Base-by-base conservation (phyloP, 1,140 invertebrate genomes). In the Bemisia tabaci region DNA sequence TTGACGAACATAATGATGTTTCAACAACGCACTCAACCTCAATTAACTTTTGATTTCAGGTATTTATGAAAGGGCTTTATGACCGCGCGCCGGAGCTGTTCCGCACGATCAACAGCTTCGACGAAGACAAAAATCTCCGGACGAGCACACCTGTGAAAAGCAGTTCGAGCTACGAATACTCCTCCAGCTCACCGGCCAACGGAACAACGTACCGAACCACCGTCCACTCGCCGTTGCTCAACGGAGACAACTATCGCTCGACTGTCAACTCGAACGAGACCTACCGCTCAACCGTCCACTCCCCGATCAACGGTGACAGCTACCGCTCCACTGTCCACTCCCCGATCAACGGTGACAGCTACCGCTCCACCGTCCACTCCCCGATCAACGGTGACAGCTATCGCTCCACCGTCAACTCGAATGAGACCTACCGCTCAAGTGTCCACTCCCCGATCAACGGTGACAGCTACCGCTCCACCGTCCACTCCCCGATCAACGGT, bases 31-130 rank as follows among this genome's bases (percentile, higher is more conserved):
- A n/a, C n/a, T n/a, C n/a, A n/a, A n/a, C n/a, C n/a, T n/a, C n/a
- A n/a, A n/a, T n/a, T n/a, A n/a, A n/a, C n/a, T n/a, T n/a, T n/a
- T n/a, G n/a, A n/a, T n/a, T n/a, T n/a, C 82, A 84, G 72, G 78
- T 86, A 67, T 90, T 90, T 73, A 78, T 91, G 73, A 83, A 85
- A 70, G 84, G 84, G 1, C 76, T 91, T 12, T 81, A 84, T 70
- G 86, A 88, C 68, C 82, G 87, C 67, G 87, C 89, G 0, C 87
- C 88, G 12, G 86, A 90, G 71, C 79, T 91, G 23, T 91, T 81
- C 77, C 85, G 82, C 74, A 87, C 84, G 62, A 78, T 87, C 66
- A 86, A 83, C 73, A 85, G 83, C 23, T 78, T 83, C 66, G 85
- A 87, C 64, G 79, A 81, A 58, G 76, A 77, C 17, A 27, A 48